These are phyloP conservation scores for Choloepus didactylus DNA, from an alignment of 2,797 vertebrate species.

Conservation along the genomic window DNA sequence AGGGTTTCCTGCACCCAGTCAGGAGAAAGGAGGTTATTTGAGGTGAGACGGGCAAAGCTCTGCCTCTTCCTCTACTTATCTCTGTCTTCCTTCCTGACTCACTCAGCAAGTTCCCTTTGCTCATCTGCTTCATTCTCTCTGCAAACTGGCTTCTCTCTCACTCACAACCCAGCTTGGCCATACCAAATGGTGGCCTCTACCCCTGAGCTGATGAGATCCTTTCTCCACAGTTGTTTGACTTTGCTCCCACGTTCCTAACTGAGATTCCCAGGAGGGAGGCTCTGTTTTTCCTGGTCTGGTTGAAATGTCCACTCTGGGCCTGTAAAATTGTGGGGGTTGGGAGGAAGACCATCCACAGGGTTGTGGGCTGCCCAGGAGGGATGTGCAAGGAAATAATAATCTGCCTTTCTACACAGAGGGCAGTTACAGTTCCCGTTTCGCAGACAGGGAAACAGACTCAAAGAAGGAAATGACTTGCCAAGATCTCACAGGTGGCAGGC, in stretches of 20 bases:
- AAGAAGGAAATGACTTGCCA: not conserved
- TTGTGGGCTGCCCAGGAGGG: not conserved
- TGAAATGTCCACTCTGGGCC: not conserved
- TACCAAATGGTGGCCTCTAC: not conserved
- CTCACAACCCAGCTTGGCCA: not conserved
- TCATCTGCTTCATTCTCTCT: not conserved
- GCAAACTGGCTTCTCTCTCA: not conserved
- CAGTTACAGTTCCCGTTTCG: not conserved
- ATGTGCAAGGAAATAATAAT: not conserved
- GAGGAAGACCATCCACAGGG: not conserved
- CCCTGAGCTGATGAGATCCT: not conserved
- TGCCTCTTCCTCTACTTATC: not conserved
- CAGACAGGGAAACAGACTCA: not conserved
- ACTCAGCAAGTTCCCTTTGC: not conserved
- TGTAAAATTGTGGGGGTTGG: not conserved
- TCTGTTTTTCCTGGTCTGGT: not conserved
- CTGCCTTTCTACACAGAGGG: not conserved
- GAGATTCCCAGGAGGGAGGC: not conserved
- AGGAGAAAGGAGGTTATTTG: not conserved
- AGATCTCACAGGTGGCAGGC: not conserved
- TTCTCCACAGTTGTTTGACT: not conserved
- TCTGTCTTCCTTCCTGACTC: not conserved
- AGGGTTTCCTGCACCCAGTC: not conserved
- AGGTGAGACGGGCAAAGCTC: not conserved
- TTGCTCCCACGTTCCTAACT: not conserved